Base-by-base conservation (phyloP, 2,797 vertebrate genomes). In the Cryptoprocta ferox region DNA sequence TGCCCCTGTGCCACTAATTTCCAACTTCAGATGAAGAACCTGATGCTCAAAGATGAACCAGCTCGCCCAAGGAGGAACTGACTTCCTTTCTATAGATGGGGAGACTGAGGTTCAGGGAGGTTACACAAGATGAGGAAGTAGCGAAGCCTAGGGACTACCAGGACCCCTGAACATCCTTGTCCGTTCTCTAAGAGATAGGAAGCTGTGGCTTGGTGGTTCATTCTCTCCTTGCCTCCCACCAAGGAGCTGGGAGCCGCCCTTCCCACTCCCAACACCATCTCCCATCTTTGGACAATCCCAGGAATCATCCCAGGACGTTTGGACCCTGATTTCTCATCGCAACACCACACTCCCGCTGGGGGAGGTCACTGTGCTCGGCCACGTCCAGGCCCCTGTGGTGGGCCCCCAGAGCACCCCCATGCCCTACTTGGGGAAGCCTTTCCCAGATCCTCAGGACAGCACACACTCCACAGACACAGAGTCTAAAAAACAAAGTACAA, bases 401-500 rank as follows among this genome's bases (percentile, higher is more conserved):
- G 53, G 30, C 68, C 65, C 71, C 50, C 66, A 65, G 3, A 93
- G 48, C 42, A 91, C 6, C 59, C 45, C 45, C 30, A 13, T 35
- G 66, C 6, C 61, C 48, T 56, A 65, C 73, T 53, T 45, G 24
- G 61, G 39, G 37, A 37, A 81, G 37, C 68, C 76, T 18, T 66
- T 14, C 6, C 79, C 7, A 6, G 37, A 11, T 76, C 53, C 66
- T 39, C 63, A 61, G 45, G 24, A 93, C 50, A 90, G 39, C 92
- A 0, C 0, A 59, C 1, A 91, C 0, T 0, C 91, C 0, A 88
- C 65, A 97, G 76, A 91, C 94, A 6, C 14, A 92, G 92, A 92
- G 95, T 99, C 98, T 99, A 99, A 99, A 99, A 99, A 99, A 99
- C 99, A 99, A 99, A 99, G 99, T 99, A 99, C 99, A 99, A 99